phyloP scores from a whole-genome alignment of 1,140 invertebrate genomes.

The Philopotamus ludificatus region DNA sequence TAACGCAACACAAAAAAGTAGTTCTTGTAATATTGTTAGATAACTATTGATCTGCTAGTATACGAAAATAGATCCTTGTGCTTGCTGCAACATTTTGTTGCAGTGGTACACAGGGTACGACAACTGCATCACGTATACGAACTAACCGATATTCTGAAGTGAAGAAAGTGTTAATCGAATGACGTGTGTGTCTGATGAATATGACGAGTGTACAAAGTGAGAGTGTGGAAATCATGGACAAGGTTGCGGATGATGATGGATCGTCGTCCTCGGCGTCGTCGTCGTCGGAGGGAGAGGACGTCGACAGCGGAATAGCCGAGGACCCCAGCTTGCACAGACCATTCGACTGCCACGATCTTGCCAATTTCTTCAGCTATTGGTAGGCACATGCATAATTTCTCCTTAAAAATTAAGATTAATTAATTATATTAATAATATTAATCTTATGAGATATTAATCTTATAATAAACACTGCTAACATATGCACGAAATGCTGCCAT shows the following conservation, averaged over 20 bases:
- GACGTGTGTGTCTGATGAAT: conserved; percentile 6
- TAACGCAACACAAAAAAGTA: too few relatives aligned
- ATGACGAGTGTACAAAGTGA: conserved; percentile 17
- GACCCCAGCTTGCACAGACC: conserved; percentile 30
- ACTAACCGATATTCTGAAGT: too few relatives aligned
- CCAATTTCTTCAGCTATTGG: conserved; percentile 40
- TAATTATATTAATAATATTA: neutral
- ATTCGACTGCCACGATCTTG: conserved; percentile 38
- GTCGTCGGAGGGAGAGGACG: conserved; percentile 32
- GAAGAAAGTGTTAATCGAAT: too few relatives aligned
- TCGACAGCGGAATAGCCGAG: conserved; percentile 40
- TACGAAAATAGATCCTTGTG: conserved; percentile 21
- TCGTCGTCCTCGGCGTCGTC: conserved; percentile 9
- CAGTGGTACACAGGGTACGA: conserved; percentile 23
- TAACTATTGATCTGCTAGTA: conserved; percentile 23
- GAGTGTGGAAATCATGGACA: neutral
- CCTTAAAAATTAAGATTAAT: neutral
- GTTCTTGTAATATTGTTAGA: conserved; percentile 14
- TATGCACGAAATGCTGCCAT: neutral
- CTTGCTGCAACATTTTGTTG: conserved; percentile 20
- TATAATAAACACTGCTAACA: neutral
- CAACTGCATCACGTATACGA: conserved; percentile 21
- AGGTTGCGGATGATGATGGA: conserved; percentile 4
- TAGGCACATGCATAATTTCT: conserved; percentile 15
- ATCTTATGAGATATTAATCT: neutral